phyloP scores from a whole-genome alignment of 2,113 vertebrate species.

The Pseudorhombus dupliciocellatus region DNA sequence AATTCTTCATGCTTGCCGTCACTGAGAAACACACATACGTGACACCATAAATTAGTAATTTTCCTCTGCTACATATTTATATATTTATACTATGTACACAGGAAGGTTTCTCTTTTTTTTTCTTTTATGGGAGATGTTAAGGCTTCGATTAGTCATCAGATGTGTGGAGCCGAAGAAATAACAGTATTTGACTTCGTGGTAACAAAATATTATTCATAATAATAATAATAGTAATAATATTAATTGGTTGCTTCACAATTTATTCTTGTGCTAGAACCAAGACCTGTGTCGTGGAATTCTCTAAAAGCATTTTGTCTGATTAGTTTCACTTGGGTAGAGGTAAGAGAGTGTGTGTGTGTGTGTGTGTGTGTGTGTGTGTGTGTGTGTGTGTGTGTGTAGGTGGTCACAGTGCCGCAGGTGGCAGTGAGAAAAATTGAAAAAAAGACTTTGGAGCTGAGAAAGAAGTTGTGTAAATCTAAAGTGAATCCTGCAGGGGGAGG shows the following conservation, averaged over 20 bases:
- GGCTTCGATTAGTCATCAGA: conserved; percentile 76
- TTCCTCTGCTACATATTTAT: conserved; percentile 81
- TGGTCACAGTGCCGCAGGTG: conserved; percentile 15
- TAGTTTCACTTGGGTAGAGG: conserved; percentile 42
- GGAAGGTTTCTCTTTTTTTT: conserved; percentile 34
- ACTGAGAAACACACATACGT: conserved; percentile 76
- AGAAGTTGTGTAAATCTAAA: conserved; percentile 49
- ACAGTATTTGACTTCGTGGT: conserved; percentile 30
- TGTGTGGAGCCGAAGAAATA: conserved; percentile 44
- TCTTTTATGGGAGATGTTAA: conserved; percentile 70
- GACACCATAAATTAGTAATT: conserved; percentile 82
- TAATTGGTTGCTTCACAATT: conserved; percentile 25
- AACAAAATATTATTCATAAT: too few relatives aligned
- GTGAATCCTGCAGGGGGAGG: conserved; percentile 2
- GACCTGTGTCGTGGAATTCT: conserved; percentile 32
- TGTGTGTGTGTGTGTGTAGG: conserved; percentile 4
- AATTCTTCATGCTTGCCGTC: conserved; percentile 81
- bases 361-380: conserved; percentile 2
- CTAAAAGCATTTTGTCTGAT: conserved; percentile 67
- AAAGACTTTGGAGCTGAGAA: conserved; percentile 27
- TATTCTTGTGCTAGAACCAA: conserved; percentile 57
- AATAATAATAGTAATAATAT: too few relatives aligned
- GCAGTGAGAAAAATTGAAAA: conserved; percentile 30
- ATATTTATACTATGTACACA: conserved; percentile 85
- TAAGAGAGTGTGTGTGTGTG: background rate